Conservation (phyloP, 2,888 invertebrate genomes). For the Xylota sylvarum region DNA sequence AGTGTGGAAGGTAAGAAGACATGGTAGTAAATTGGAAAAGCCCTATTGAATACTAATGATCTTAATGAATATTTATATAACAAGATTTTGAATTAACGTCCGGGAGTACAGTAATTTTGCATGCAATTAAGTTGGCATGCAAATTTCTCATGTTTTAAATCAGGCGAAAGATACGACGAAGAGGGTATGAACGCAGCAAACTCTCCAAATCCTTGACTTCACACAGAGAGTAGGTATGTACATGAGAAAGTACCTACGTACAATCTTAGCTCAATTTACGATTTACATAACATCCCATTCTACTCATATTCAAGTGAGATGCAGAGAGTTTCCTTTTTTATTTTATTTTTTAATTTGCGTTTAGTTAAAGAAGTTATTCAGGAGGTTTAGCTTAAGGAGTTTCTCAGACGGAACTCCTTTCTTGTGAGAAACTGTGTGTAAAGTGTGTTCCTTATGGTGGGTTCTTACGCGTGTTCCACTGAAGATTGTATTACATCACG, state of each 20-base stretch:
- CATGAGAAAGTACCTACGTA: constrained; percentile 26
- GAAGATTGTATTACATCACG: constrained; percentile 12
- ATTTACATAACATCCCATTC: constrained; percentile 43
- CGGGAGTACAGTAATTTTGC: constrained; percentile 60
- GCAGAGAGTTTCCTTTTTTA: constrained; percentile 6
- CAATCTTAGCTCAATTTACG: constrained; percentile 38
- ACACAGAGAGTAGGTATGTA: constrained; percentile 2
- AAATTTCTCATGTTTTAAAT: constrained; percentile 52
- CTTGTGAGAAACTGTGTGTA: constrained; percentile 7
- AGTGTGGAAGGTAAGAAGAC: constrained; percentile 39
- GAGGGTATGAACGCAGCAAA: constrained; percentile 5
- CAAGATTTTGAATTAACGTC: constrained; percentile 58
- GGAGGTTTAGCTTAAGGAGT: constrained; percentile 5
- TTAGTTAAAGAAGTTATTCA: constrained; percentile 33
- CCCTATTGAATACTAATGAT: constrained; percentile 67
- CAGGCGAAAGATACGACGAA: constrained; percentile 29
- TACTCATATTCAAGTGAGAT: constrained; percentile 32
- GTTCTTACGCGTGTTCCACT: constrained; percentile 8
- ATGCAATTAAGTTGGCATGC: constrained; percentile 62
- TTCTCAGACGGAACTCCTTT: constrained; percentile 10
- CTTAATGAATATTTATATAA: constrained; percentile 66
- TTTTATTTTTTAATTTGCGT: constrained; percentile 7
- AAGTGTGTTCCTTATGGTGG: constrained; percentile 10
- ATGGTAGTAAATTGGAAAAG: constrained; percentile 56
- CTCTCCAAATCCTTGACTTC: constrained; percentile 37